Percentiles rank a stretch among this genome's conserved stretches.
phyloP scores from a whole-genome alignment of 1,140 invertebrate species.

The Drosophila funebris region DNA sequence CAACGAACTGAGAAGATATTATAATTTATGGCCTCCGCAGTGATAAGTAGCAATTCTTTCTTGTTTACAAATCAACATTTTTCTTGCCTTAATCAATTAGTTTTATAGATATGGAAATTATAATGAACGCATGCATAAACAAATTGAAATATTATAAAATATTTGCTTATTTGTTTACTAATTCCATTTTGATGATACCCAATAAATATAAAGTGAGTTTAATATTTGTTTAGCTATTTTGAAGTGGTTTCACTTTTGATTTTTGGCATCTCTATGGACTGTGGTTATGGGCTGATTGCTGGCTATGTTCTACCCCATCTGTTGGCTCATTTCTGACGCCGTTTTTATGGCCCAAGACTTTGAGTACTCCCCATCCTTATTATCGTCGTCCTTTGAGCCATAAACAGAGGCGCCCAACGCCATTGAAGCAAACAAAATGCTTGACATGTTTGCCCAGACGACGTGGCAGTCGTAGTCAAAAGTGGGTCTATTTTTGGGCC shows the following conservation, averaged over 20 bases:
- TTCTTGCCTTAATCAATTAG: not conserved
- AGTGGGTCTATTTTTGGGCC: constrained; percentile 32
- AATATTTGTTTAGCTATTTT: constrained; percentile 48
- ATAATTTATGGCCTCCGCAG: not conserved
- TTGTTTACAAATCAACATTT: constrained; percentile 1
- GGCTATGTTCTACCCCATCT: constrained; percentile 31
- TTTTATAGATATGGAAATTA: not conserved
- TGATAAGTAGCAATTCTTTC: too few species aligned
- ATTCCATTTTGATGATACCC: not conserved
- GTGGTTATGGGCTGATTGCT: constrained; percentile 33
- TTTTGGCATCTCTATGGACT: constrained; percentile 35
- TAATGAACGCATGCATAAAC: not conserved
- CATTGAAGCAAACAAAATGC: constrained; percentile 69
- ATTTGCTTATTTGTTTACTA: not conserved
- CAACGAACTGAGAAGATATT: not conserved
- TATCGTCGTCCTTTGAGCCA: constrained; percentile 40
- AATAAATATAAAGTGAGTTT: not conserved
- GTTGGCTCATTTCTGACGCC: constrained; percentile 31
- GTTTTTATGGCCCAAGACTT: constrained; percentile 56
- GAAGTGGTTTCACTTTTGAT: not conserved
- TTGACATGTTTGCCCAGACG: constrained; percentile 75
- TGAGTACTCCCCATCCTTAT: constrained; percentile 6
- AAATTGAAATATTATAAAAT: constrained; percentile 1
- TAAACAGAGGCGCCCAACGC: constrained; percentile 49
- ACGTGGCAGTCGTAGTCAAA: constrained; percentile 44